These are phyloP conservation scores for Ceuthmochares aereus DNA, from an alignment of 2,113 vertebrate species.

Conservation along the genomic window DNA sequence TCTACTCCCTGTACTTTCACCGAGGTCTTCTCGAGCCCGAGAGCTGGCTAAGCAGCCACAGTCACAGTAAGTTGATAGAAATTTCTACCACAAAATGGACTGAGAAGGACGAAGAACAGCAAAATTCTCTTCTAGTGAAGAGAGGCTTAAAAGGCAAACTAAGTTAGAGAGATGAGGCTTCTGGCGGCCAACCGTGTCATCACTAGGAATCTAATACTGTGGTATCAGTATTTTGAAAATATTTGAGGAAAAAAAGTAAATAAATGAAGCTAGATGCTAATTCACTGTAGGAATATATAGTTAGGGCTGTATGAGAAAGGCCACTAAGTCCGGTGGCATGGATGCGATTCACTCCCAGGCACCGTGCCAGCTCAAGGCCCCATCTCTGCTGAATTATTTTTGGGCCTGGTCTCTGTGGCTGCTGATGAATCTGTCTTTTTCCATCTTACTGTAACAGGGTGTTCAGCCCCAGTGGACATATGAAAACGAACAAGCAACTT, in stretches of 20 bases:
- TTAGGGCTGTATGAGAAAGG: background rate
- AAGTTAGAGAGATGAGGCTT: background rate
- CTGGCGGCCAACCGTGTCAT: background rate
- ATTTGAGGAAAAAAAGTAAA: background rate
- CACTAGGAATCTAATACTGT: background rate
- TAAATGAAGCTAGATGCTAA: background rate
- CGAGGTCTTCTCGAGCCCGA: background rate
- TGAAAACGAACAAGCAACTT: background rate
- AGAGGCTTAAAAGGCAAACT: background rate
- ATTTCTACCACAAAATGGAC: background rate
- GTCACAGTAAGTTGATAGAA: background rate
- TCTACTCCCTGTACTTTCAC: background rate
- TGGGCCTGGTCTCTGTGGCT: conserved; percentile 17
- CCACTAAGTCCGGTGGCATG: background rate
- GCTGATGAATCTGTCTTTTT: conserved; percentile 41
- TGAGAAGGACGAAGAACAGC: background rate
- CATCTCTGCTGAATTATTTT: conserved; percentile 7
- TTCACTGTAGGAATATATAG: background rate
- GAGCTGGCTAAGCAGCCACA: background rate
- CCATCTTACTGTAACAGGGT: background rate
- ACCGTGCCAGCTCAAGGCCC: background rate
- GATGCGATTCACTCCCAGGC: background rate
- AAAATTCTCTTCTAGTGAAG: background rate
- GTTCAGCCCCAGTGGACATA: background rate
- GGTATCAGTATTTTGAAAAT: background rate